Evolutionary conservation across 2,797 vertebrate species (phyloP).

Genomic region (Hylomyscus alleni): DNA sequence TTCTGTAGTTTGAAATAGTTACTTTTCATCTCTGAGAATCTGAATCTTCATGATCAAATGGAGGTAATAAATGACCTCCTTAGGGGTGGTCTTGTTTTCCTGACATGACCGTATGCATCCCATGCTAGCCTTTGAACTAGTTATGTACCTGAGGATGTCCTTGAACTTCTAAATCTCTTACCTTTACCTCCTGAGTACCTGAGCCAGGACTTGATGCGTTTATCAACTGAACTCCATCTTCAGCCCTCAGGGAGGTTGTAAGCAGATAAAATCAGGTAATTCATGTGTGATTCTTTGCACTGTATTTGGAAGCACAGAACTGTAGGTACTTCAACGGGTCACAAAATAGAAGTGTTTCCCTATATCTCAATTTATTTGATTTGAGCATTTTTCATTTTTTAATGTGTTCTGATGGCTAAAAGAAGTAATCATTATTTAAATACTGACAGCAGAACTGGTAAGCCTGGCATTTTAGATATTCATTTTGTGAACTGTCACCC

Average conservation of each 20-base stretch:
- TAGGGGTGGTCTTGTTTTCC: not conserved
- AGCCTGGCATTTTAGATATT: conserved; percentile 43
- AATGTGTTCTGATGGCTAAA: conserved; percentile 32
- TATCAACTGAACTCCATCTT: not conserved
- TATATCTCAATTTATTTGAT: conserved; percentile 43
- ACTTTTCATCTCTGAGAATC: not conserved
- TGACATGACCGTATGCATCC: not conserved
- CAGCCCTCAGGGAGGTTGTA: not conserved
- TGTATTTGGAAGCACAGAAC: not conserved
- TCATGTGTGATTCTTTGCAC: not conserved
- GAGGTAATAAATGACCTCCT: not conserved
- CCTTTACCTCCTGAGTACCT: not conserved
- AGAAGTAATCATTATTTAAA: conserved; percentile 49
- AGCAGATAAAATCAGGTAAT: conserved; percentile 33
- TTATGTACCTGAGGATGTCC: not conserved
- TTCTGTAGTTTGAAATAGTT: not conserved
- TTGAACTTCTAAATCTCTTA: not conserved
- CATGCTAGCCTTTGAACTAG: not conserved
- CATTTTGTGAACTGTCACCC: conserved; percentile 43
- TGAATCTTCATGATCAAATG: conserved; percentile 8
- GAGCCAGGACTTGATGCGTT: not conserved
- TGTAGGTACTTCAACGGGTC: not conserved
- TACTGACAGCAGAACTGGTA: not conserved
- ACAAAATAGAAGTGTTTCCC: conserved; percentile 39
- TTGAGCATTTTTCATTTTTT: conserved; percentile 44